A percentile compares a stretch with the other conserved stretches of the same genome.
Conservation (phyloP, 1,140 invertebrate species). For the Calephelis nemesis region DNA sequence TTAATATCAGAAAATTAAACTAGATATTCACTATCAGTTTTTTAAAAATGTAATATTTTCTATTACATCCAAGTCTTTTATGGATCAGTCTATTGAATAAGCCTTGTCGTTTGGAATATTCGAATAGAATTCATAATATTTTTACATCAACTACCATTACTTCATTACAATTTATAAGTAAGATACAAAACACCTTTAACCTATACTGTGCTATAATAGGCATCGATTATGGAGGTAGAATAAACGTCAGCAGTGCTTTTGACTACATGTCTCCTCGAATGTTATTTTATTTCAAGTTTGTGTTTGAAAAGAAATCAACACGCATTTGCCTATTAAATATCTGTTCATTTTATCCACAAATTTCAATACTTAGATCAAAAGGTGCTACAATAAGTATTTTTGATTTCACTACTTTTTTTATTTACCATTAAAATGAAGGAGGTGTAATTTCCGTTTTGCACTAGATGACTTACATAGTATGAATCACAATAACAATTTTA, state of each 20-base stretch:
- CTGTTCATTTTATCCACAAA: too few species aligned
- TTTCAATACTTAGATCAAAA: too few species aligned
- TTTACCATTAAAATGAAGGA: too few species aligned
- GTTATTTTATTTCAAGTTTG: too few species aligned
- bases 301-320: too few species aligned
- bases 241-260: background rate
- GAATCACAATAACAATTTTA: too few species aligned
- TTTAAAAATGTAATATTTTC: background rate
- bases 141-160: background rate
- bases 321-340: too few species aligned
- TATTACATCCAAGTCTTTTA: background rate
- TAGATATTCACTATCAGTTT: background rate
- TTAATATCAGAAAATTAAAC: too few species aligned
- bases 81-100: slow-evolving; percentile 10
- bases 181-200: background rate
- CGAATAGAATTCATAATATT: background rate
- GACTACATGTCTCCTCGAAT: background rate
- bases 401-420: too few species aligned
- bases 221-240: background rate
- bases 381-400: too few species aligned
- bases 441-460: too few species aligned
- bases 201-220: background rate
- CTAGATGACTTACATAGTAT: too few species aligned
- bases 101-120: slow-evolving; percentile 4
- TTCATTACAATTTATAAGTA: background rate